Conservation (phyloP, 2,888 invertebrate species). For the Melieria omissa region DNA sequence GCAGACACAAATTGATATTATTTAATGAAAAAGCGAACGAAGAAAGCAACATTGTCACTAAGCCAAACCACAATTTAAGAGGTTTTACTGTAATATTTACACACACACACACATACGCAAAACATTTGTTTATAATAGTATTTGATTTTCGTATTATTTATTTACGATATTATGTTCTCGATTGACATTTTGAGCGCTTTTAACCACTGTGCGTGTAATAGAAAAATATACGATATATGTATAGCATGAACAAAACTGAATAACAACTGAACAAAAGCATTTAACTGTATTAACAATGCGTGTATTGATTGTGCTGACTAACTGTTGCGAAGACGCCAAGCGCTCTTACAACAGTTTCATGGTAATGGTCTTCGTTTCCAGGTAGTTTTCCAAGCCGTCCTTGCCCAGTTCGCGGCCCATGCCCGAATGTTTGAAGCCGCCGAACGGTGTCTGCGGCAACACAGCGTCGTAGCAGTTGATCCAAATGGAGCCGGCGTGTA, state of each 20-base stretch:
- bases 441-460: slow-evolving; percentile 81
- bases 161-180: slow-evolving; percentile 23
- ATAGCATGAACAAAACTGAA: slow-evolving; percentile 5
- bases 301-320: not conserved
- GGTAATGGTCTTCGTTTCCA: slow-evolving; percentile 82
- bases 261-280: not conserved
- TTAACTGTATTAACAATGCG: not conserved
- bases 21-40: not conserved
- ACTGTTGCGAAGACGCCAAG: not conserved
- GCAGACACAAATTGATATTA: not conserved
- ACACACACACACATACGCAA: not conserved
- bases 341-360: slow-evolving; percentile 65
- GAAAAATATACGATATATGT: slow-evolving; percentile 14
- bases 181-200: slow-evolving; percentile 22
- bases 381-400: slow-evolving; percentile 80
- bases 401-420: slow-evolving; percentile 86
- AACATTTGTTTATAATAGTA: no score
- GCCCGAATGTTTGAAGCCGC: slow-evolving; percentile 89
- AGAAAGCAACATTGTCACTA: not conserved
- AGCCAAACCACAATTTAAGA: no score
- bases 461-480: slow-evolving; percentile 68
- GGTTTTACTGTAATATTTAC: not conserved
- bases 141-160: slow-evolving; percentile 12
- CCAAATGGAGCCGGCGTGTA: slow-evolving; percentile 87
- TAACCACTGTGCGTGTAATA: slow-evolving; percentile 38